Evolutionary conservation across 2,888 invertebrate species (phyloP).

Genomic region (Mesoligia furuncula): DNA sequence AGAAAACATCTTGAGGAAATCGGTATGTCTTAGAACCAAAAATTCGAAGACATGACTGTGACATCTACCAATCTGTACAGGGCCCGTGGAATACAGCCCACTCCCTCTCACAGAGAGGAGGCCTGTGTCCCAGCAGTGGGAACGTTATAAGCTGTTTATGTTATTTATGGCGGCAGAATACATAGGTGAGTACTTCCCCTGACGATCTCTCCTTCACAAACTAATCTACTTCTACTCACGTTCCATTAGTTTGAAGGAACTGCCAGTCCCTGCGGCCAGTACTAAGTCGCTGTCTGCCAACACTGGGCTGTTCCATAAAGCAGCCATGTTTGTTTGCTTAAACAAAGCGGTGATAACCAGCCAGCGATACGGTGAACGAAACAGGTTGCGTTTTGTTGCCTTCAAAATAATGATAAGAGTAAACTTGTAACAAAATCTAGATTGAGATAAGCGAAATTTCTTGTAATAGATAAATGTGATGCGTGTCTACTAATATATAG

Average conservation of each 20-base stretch:
- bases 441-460: not conserved
- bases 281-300: slow-evolving; percentile 80
- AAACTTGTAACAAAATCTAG: not conserved
- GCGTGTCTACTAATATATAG: not conserved
- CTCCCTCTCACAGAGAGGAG: not conserved
- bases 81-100: not conserved
- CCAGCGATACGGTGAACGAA: slow-evolving; percentile 81
- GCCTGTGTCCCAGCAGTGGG: not conserved
- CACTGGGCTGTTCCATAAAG: slow-evolving; percentile 68
- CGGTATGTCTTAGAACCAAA: not conserved
- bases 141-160: not conserved
- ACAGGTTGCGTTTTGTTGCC: slow-evolving; percentile 70
- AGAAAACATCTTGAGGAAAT: no score
- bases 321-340: slow-evolving; percentile 34
- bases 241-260: slow-evolving; percentile 72
- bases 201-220: not conserved
- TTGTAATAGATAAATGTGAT: not conserved
- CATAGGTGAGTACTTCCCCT: not conserved
- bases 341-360: slow-evolving; percentile 67
- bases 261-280: slow-evolving; percentile 69
- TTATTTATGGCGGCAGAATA: not conserved
- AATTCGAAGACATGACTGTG: not conserved
- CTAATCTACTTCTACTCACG: slow-evolving; percentile 69
- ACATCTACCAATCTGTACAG: not conserved
- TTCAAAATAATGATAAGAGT: slow-evolving; percentile 47